These are phyloP conservation scores for Drosophila neonasuta DNA, from an alignment of 2,888 invertebrate genomes.

Conservation along the genomic window DNA sequence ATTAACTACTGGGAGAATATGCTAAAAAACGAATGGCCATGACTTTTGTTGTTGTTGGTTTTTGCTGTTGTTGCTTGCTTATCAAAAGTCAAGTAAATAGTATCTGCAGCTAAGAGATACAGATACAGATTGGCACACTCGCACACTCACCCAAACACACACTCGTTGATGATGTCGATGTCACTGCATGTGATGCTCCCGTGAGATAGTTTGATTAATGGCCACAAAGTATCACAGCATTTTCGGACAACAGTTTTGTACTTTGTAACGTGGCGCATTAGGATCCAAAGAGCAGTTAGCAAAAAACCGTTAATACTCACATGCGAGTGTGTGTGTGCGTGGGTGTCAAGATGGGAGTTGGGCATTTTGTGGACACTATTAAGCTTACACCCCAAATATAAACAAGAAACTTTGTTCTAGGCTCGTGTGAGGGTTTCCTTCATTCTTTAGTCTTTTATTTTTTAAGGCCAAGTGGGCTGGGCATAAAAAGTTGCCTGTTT, in stretches of 20 bases:
- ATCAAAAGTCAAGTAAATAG: constrained; percentile 70
- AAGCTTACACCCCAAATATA: constrained; percentile 58
- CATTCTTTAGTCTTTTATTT: constrained; percentile 23
- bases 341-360: constrained; percentile 5
- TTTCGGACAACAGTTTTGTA: constrained; percentile 47
- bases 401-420: constrained; percentile 53
- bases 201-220: constrained; percentile 82
- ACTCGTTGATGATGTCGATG: constrained; percentile 50
- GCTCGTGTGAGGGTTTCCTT: constrained; percentile 18
- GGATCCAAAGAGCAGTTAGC: constrained; percentile 35
- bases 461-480: constrained; percentile 38
- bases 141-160: constrained; percentile 27
- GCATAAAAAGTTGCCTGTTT: constrained; percentile 68
- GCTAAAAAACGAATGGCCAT: constrained; percentile 68
- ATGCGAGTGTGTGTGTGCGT: constrained; percentile 28
- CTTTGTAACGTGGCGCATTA: constrained; percentile 47
- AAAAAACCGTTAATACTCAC: constrained; percentile 66
- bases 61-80: constrained; percentile 35
- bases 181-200: constrained; percentile 72
- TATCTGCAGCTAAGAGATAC: constrained; percentile 69
- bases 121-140: constrained; percentile 50
- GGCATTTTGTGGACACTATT: constrained; percentile 65
- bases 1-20: constrained; percentile 67
- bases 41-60: constrained; percentile 32
- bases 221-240: constrained; percentile 62